Conservation (phyloP, 2,113 vertebrate genomes). For the Arothron firmamentum region DNA sequence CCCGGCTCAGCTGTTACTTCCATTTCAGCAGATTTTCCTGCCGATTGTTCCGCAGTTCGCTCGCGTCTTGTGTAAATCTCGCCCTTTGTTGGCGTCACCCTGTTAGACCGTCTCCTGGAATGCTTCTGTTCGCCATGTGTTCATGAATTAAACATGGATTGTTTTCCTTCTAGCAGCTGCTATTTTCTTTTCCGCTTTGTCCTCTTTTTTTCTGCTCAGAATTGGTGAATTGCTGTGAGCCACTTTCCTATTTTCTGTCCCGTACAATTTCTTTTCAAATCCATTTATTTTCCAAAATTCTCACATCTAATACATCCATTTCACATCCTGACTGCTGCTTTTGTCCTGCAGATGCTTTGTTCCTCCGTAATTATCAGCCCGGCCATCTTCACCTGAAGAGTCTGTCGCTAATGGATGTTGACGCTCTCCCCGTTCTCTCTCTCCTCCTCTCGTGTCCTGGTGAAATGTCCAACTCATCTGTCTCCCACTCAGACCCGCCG, state of each 20-base stretch:
- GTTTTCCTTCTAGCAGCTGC: background rate
- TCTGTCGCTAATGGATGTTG: background rate
- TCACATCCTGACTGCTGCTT: slow-evolving; percentile 2
- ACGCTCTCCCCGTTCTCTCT: background rate
- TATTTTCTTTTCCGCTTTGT: background rate
- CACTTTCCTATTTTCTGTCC: slow-evolving; percentile 1
- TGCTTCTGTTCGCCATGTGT: background rate
- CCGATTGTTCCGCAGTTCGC: background rate
- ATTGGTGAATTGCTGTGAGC: background rate
- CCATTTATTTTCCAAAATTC: background rate
- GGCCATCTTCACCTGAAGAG: too few species aligned
- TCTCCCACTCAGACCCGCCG: slow-evolving; percentile 80
- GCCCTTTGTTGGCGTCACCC: background rate
- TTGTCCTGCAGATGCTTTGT: slow-evolving; percentile 6
- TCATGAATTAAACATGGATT: background rate
- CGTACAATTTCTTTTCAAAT: background rate
- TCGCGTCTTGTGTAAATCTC: background rate
- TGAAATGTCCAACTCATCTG: slow-evolving; percentile 17
- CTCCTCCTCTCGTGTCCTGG: slow-evolving; percentile 1
- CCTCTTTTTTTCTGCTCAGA: background rate
- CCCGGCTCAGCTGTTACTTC: too few species aligned
- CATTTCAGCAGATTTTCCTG: too few species aligned
- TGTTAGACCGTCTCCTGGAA: background rate
- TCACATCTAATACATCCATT: background rate
- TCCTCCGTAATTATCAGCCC: background rate